A percentile compares a stretch with the other conserved stretches of the same genome.
Evolutionary conservation across 92 coral and sea anemone genomes (phyloP).

Genomic region (Zoanthus gigantus): DNA sequence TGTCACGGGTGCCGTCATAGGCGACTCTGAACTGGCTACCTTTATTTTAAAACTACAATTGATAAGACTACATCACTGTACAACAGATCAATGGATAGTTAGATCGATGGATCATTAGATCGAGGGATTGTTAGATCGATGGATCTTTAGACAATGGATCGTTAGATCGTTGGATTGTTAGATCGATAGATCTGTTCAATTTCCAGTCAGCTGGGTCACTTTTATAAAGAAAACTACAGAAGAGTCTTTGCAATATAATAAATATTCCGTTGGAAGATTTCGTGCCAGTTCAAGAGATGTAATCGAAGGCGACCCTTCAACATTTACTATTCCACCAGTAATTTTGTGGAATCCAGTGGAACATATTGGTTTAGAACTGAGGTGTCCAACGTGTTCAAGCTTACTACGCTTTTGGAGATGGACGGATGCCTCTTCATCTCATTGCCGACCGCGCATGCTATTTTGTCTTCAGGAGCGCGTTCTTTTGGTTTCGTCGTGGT

Average conservation of each 20-base stretch:
- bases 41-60: too few relatives aligned
- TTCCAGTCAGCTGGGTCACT: neutral
- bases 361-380: conserved; percentile 17
- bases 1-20: too few relatives aligned
- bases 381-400: conserved; percentile 58
- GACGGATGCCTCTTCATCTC: conserved; percentile 57
- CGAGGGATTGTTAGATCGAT: neutral
- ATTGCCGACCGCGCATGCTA: conserved; percentile 48
- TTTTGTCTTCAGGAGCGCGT: conserved; percentile 65
- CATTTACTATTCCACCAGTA: conserved; percentile 45
- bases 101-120: neutral
- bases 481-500: conserved; percentile 56
- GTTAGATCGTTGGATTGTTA: too few relatives aligned
- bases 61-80: too few relatives aligned
- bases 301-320: conserved; percentile 32
- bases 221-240: neutral
- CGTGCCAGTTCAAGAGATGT: neutral
- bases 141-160: too few relatives aligned
- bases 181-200: neutral
- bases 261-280: conserved; percentile 4
- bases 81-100: neutral
- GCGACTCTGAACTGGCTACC: too few relatives aligned
- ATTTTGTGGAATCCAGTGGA: conserved; percentile 59
- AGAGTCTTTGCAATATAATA: neutral
- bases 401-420: conserved; percentile 61